Conservation (phyloP, 2,113 vertebrate species). For the Octodon degus region DNA sequence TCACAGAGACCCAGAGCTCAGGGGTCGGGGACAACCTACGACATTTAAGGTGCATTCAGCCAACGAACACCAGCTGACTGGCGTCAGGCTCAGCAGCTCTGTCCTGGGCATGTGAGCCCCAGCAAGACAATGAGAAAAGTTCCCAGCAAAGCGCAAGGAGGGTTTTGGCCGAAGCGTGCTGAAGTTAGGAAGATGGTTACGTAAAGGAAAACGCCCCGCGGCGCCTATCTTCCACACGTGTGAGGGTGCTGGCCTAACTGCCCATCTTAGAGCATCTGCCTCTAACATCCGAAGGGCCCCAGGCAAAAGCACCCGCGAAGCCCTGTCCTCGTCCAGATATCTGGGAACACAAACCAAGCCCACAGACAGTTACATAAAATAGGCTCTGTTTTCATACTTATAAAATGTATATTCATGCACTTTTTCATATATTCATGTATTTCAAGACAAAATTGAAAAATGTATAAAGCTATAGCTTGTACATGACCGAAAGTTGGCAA, state of each 20-base stretch:
- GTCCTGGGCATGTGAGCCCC: accelerated
- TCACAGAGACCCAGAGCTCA: background rate
- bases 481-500: background rate
- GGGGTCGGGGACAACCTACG: background rate
- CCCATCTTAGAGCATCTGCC: background rate
- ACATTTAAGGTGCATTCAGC: background rate
- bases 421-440: background rate
- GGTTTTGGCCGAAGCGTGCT: background rate
- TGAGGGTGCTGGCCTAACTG: accelerated
- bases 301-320: background rate
- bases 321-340: too few relatives aligned
- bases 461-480: background rate
- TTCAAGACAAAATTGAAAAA: slow-evolving; percentile 42
- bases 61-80: background rate
- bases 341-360: background rate
- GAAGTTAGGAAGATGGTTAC: background rate
- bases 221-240: background rate
- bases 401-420: background rate
- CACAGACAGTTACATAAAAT: background rate
- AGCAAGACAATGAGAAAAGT: background rate
- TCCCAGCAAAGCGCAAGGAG: background rate
- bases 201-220: background rate
- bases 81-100: background rate
- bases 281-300: background rate
- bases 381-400: background rate